These are phyloP conservation scores for Scaptodrosophila latifasciaeformis DNA, from an alignment of 2,888 invertebrate species.

Conservation along the genomic window DNA sequence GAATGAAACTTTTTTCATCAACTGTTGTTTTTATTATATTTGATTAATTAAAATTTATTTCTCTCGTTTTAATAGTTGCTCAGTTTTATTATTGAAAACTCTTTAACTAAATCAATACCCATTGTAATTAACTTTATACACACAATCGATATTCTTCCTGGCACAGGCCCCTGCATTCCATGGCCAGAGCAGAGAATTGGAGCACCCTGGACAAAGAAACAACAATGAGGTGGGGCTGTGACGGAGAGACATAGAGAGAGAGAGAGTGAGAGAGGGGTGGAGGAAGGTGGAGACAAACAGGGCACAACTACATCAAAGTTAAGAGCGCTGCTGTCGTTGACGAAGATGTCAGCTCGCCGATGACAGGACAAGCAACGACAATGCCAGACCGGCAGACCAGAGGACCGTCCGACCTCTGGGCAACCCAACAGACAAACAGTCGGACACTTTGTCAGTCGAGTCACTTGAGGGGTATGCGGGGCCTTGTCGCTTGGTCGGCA, in stretches of 20 bases:
- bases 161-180: background rate
- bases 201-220: constrained; percentile 19
- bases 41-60: no score
- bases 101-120: constrained; percentile 29
- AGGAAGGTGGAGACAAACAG: background rate
- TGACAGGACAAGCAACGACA: constrained; percentile 35
- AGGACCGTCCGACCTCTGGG: constrained; percentile 2
- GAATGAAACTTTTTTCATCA: no score
- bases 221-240: constrained; percentile 10
- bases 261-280: no score
- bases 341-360: constrained; percentile 45
- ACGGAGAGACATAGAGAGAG: no score
- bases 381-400: constrained; percentile 11
- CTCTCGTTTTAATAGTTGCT: no score
- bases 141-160: constrained; percentile 23
- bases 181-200: background rate
- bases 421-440: background rate
- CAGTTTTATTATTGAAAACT: constrained; percentile 29
- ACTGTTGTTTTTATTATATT: no score
- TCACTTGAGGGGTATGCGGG: background rate
- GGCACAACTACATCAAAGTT: constrained; percentile 39
- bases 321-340: constrained; percentile 35
- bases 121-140: constrained; percentile 25
- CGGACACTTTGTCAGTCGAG: constrained; percentile 3
- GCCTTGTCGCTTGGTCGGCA: constrained; percentile 20